phyloP scores from a whole-genome alignment of 2,797 vertebrate species.

The Erpetoichthys calabaricus region DNA sequence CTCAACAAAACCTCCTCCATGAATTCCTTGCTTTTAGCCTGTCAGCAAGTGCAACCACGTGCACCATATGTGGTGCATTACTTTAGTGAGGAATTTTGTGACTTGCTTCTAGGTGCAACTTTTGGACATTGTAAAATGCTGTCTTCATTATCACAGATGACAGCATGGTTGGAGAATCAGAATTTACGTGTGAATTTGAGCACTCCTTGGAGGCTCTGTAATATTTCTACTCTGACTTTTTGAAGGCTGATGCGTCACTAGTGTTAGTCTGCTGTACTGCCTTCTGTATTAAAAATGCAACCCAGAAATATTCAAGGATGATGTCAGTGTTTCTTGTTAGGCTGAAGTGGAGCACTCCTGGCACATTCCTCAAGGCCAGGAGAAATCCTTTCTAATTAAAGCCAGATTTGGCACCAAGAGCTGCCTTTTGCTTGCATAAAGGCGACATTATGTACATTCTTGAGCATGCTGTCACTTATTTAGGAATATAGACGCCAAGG shows the following conservation, averaged over 20 bases:
- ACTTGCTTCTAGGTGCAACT: too few species aligned
- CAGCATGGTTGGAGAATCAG: background rate
- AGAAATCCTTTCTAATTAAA: slow-evolving; percentile 30
- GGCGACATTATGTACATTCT: too few species aligned
- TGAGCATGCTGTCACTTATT: too few species aligned
- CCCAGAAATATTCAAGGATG: slow-evolving; percentile 11
- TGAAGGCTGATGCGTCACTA: background rate
- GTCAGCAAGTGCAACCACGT: too few species aligned
- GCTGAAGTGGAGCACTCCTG: slow-evolving; percentile 10
- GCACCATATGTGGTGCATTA: too few species aligned
- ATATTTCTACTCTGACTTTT: background rate
- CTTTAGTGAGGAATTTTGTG: too few species aligned
- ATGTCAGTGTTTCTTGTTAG: background rate
- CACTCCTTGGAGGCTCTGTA: background rate
- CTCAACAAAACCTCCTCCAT: too few species aligned
- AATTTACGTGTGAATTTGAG: too few species aligned
- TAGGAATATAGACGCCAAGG: too few species aligned
- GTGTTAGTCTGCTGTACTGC: background rate
- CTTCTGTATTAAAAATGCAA: background rate
- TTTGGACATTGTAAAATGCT: too few species aligned
- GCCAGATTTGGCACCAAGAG: slow-evolving; percentile 20
- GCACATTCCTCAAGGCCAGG: slow-evolving; percentile 18
- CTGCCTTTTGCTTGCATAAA: too few species aligned
- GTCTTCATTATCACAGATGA: background rate
- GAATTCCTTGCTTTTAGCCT: too few species aligned